phyloP scores from a whole-genome alignment of 2,888 invertebrate genomes.

The Pantelozetes paolii region DNA sequence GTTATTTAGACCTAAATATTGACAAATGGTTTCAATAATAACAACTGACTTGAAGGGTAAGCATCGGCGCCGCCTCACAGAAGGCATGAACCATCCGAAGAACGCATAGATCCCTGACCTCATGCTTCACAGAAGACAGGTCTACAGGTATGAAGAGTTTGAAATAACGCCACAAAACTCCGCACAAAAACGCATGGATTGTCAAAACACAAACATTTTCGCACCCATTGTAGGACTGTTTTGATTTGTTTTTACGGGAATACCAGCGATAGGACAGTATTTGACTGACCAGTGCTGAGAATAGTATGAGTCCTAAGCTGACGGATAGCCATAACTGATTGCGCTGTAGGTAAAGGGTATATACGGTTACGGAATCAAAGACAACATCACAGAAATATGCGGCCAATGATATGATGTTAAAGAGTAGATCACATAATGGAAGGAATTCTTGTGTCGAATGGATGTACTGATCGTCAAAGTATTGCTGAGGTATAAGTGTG shows the following conservation, averaged over 20 bases:
- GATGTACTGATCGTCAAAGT: conserved; percentile 7
- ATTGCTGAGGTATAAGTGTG: conserved; percentile 22
- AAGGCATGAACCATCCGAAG: conserved; percentile 79
- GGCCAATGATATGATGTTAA: conserved; percentile 82
- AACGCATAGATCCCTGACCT: conserved; percentile 66
- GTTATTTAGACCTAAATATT: background rate
- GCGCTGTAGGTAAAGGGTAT: conserved; percentile 63
- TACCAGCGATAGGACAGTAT: conserved; percentile 53
- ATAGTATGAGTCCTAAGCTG: conserved; percentile 65
- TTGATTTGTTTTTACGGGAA: conserved; percentile 39
- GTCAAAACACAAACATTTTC: conserved; percentile 1
- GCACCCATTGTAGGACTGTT: conserved; percentile 1
- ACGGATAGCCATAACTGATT: conserved; percentile 46
- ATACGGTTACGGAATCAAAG: conserved; percentile 79
- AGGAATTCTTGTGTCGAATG: conserved; percentile 63
- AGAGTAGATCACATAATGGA: conserved; percentile 82
- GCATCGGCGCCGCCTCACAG: conserved; percentile 80
- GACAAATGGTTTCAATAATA: background rate
- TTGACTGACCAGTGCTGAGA: conserved; percentile 67
- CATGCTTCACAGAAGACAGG: conserved; percentile 72
- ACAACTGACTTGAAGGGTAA: conserved; percentile 58
- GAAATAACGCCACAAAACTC: conserved; percentile 65
- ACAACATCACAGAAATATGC: conserved; percentile 87
- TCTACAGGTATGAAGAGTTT: conserved; percentile 78
- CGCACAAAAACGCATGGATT: conserved; percentile 54